Conservation (phyloP, 2,888 invertebrate species). For the Xanthia togata region DNA sequence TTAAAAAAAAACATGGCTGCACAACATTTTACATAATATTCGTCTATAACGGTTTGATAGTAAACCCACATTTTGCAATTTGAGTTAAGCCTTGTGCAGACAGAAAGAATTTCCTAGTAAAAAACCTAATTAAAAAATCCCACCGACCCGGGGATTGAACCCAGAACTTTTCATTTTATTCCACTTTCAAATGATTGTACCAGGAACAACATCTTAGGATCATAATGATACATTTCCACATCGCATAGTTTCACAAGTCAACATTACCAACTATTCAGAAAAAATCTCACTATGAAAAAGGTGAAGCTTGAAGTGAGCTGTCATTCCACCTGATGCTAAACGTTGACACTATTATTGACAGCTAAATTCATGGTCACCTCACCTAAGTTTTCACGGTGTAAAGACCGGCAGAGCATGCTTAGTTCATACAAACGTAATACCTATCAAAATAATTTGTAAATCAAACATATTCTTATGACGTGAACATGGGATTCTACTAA, state of each 20-base stretch:
- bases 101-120: no score
- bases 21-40: neutral
- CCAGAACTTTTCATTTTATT: neutral
- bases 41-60: neutral
- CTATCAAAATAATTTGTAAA: no score
- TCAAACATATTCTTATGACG: no score
- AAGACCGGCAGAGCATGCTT: no score
- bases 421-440: no score
- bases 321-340: neutral
- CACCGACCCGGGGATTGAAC: no score
- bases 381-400: neutral
- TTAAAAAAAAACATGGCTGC: neutral
- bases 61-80: neutral
- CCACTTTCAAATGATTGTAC: neutral
- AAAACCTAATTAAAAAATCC: neutral
- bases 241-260: neutral
- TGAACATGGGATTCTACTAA: conserved; percentile 64
- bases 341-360: neutral
- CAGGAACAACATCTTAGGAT: neutral
- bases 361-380: neutral
- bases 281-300: neutral
- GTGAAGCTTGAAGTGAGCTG: neutral
- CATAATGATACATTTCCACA: neutral
- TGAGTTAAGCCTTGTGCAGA: no score
- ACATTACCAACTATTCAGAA: neutral